Evolutionary conservation across 2,888 invertebrate genomes (phyloP).

Genomic region (Pristionchus entomophagus): DNA sequence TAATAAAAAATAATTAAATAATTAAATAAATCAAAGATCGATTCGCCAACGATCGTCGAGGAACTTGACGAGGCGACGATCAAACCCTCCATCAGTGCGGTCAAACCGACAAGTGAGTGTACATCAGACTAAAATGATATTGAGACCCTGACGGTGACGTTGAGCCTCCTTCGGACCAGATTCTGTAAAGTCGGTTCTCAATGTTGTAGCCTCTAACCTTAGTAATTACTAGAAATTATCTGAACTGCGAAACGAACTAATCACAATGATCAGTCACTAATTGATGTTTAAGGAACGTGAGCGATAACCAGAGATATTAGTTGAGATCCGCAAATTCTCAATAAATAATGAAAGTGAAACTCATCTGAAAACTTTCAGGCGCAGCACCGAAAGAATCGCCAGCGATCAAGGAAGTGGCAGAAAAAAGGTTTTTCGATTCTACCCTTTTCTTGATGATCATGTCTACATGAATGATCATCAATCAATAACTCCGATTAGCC

Average conservation of each 20-base stretch:
- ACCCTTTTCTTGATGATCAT: too few relatives aligned
- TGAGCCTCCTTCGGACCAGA: too few relatives aligned
- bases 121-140: background rate
- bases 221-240: too few relatives aligned
- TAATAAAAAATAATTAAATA: background rate
- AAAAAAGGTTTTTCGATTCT: background rate
- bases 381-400: background rate
- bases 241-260: too few relatives aligned
- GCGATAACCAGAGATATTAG: too few relatives aligned
- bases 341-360: background rate
- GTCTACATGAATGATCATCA: background rate
- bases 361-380: background rate
- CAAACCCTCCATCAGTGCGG: background rate
- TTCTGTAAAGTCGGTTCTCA: too few relatives aligned
- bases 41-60: slow-evolving; percentile 37
- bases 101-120: background rate
- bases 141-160: too few relatives aligned
- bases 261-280: too few relatives aligned
- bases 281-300: too few relatives aligned
- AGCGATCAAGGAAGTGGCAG: background rate
- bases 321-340: too few relatives aligned
- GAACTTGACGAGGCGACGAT: background rate
- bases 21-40: background rate
- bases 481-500: background rate
- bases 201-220: too few relatives aligned